Base-by-base conservation (phyloP, 2,113 vertebrate species). In the Piaya cayana region DNA sequence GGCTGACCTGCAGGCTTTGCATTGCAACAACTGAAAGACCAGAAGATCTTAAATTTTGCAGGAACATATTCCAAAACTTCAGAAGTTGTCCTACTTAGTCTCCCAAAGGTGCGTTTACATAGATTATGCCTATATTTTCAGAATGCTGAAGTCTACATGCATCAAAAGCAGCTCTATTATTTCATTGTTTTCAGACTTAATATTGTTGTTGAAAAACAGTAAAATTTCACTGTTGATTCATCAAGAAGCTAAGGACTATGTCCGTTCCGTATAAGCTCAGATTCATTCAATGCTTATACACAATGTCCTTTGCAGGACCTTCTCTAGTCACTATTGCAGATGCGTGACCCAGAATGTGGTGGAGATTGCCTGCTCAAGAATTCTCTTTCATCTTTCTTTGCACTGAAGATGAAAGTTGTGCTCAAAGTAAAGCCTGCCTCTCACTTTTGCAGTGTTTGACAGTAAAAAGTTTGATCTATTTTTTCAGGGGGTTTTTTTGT, bases 71-170 rank as follows among this genome's bases (percentile, higher is more conserved):
- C 36, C 34, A 50, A 86, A 91, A 86, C 42, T 7, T 67, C 37
- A 63, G 34, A 84, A 8, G 21, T 15, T 75, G 19, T 47, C 42
- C 47, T 53, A 36, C 27, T 7, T 16, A 52, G 17, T 15, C 25
- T 80, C 32, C 11, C n/a, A 59, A 59, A 70, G 55, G 12, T 49
- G 5, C 12, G 21, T 43, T 81, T 52, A 55, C 23, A 37, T 3
- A 70, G 15, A 64, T 45, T 18, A 65, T 2, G 15, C 36, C 2
- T 15, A 3, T 13, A 23, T 3, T 56, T 72, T 64, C 6, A 37
- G 16, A 92, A 80, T 3, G 22, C 15, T 81, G 0, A 81, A 47
- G 21, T 23, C 43, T 30, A 71, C 0, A 0, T 32, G 23, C 3
- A 36, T 60, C 19, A 83, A 80, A 87, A 60, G 21, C 12, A 59